Percentiles rank a stretch among this genome's conserved stretches.
phyloP scores from a whole-genome alignment of 2,797 vertebrate species.

The Dicrostonyx torquatus region DNA sequence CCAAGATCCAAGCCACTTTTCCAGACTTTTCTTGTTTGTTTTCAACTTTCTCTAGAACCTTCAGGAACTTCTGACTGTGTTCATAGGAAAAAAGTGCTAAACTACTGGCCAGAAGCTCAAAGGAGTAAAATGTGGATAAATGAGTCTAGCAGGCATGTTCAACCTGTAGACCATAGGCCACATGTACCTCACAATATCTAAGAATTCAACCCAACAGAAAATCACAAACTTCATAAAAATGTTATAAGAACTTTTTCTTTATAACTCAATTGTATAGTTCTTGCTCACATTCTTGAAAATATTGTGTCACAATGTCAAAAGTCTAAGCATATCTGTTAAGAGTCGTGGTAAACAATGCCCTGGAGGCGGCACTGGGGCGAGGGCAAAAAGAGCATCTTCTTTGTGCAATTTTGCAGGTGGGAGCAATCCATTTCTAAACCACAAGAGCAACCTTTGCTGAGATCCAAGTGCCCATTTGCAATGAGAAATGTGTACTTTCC shows the following conservation, averaged over 20 bases:
- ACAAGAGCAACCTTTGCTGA: neutral
- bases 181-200: neutral
- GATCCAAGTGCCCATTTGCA: neutral
- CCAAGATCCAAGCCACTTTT: slow-evolving; percentile 34
- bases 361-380: neutral
- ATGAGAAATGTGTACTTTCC: neutral
- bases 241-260: neutral
- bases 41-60: slow-evolving; percentile 27
- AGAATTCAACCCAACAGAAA: neutral
- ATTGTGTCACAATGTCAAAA: neutral
- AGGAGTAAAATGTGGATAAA: neutral
- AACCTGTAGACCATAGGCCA: neutral
- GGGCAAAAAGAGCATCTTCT: neutral
- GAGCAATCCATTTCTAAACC: neutral
- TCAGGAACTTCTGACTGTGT: neutral
- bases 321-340: neutral
- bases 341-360: neutral
- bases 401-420: neutral
- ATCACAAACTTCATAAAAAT: neutral
- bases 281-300: neutral
- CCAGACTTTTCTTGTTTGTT: neutral
- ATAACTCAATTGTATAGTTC: neutral
- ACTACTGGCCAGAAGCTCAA: neutral
- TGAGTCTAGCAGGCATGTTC: neutral
- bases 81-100: neutral